These are phyloP conservation scores for Numida meleagris DNA, from an alignment of 2,113 vertebrate species.

Conservation along the genomic window DNA sequence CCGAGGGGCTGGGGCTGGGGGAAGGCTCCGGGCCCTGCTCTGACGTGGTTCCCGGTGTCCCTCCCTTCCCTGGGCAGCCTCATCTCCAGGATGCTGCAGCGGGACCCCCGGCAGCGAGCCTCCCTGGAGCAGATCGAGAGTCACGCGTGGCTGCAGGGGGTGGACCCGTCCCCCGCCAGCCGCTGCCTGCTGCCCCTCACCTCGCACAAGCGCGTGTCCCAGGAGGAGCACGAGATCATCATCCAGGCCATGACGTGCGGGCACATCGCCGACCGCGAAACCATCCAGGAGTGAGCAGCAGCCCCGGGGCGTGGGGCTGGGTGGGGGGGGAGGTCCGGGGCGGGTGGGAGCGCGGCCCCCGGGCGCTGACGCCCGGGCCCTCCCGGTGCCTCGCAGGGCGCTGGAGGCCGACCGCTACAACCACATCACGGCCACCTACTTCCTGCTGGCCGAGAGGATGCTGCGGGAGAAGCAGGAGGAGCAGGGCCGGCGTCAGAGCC, in stretches of 20 bases:
- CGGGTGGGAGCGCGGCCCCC: rapidly evolving
- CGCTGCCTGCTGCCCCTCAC: constrained; percentile 77
- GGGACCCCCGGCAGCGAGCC: constrained; percentile 80
- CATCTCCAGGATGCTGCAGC: constrained; percentile 89
- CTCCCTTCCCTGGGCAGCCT: constrained; percentile 69
- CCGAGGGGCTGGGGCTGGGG: not conserved
- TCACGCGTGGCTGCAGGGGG: constrained; percentile 85
- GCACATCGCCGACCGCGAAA: constrained; percentile 75
- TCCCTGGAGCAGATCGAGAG: constrained; percentile 84
- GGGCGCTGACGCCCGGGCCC: rapidly evolving
- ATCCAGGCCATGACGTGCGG: constrained; percentile 79
- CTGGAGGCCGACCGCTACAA: constrained; percentile 80
- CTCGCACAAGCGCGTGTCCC: constrained; percentile 75
- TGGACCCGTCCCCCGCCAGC: constrained; percentile 79
- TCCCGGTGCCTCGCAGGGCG: not conserved
- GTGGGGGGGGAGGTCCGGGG: too few relatives aligned
- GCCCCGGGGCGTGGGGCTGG: not conserved
- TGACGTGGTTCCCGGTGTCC: not conserved
- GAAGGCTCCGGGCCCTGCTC: not conserved
- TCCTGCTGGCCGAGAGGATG: constrained; percentile 80
- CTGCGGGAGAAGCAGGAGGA: constrained; percentile 79
- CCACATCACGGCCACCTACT: constrained; percentile 83
- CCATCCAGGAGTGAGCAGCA: constrained; percentile 77
- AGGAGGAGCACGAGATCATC: constrained; percentile 79
- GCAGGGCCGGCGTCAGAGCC: constrained; percentile 47